Evolutionary conservation across 2,888 invertebrate genomes (phyloP).

Genomic region (Auanema sp.): DNA sequence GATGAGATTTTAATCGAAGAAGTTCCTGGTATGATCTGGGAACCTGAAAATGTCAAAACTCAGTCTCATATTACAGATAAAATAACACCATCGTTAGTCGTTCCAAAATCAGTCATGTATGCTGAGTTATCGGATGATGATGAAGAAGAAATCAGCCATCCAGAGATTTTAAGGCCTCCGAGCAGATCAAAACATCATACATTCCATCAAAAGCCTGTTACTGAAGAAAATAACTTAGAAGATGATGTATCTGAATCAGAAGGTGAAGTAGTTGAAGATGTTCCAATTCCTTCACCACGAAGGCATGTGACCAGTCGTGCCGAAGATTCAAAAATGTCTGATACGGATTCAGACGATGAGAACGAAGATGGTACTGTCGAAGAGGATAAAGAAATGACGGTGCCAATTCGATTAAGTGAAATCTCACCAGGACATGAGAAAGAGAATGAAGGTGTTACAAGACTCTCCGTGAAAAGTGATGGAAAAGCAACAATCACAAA

Average conservation of each 20-base stretch:
- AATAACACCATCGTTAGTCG: too few relatives aligned
- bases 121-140: too few relatives aligned
- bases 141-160: too few relatives aligned
- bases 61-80: not conserved
- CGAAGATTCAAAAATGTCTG: not conserved
- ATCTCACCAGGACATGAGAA: constrained; percentile 7
- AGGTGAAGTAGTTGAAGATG: too few relatives aligned
- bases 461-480: constrained; percentile 20
- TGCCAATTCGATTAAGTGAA: too few relatives aligned
- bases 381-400: constrained; percentile 14
- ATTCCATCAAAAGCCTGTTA: too few relatives aligned
- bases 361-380: constrained; percentile 5
- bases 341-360: constrained; percentile 5
- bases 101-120: too few relatives aligned
- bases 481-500: constrained; percentile 16
- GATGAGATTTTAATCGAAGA: constrained; percentile 2
- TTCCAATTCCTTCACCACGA: not conserved
- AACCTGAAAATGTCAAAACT: not conserved
- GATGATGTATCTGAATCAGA: too few relatives aligned
- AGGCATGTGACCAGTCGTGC: constrained; percentile 1
- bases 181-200: too few relatives aligned
- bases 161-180: too few relatives aligned
- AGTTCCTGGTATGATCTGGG: not conserved
- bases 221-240: too few relatives aligned
- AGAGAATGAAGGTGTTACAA: constrained; percentile 14